A percentile compares a stretch with the other conserved stretches of the same genome.
phyloP scores from a whole-genome alignment of 2,113 vertebrate genomes.

The Heterochromis multidens region DNA sequence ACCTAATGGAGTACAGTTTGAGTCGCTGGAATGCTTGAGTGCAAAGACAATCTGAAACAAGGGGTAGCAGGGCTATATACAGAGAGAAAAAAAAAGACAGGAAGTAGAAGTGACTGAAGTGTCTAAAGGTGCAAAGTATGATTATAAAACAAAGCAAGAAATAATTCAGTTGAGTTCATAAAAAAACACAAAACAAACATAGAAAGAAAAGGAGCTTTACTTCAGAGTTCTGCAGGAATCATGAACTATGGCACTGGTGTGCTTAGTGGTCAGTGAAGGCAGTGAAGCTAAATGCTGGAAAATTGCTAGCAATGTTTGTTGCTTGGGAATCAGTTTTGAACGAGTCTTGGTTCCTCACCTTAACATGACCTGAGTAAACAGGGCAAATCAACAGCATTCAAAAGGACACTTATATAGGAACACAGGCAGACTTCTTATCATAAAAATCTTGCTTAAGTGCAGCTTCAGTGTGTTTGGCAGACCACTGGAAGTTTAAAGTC shows the following conservation, averaged over 20 bases:
- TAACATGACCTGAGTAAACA: not conserved
- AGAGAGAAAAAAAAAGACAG: accelerated
- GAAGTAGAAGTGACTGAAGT: not conserved
- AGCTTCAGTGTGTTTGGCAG: conserved; percentile 19
- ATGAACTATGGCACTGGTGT: not conserved
- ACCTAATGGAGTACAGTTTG: too few relatives aligned
- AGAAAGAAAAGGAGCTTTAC: not conserved
- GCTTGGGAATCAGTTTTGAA: not conserved
- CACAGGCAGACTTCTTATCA: not conserved
- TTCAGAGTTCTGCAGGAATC: not conserved
- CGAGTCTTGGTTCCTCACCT: not conserved
- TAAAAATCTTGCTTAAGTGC: conserved; percentile 17
- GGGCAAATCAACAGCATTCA: not conserved
- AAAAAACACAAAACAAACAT: not conserved
- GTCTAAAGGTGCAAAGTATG: not conserved
- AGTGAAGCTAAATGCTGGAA: not conserved
- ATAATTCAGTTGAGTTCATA: not conserved
- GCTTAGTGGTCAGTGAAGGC: not conserved
- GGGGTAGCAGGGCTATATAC: too few relatives aligned
- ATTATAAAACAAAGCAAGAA: not conserved
- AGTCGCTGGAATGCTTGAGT: too few relatives aligned
- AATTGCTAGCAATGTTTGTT: not conserved
- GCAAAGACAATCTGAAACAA: not conserved
- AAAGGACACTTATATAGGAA: not conserved
- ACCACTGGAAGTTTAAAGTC: conserved; percentile 30